A percentile compares a stretch with the other conserved stretches of the same genome.
Conservation (phyloP, 2,888 invertebrate genomes). For the Zeuzera pyrina region DNA sequence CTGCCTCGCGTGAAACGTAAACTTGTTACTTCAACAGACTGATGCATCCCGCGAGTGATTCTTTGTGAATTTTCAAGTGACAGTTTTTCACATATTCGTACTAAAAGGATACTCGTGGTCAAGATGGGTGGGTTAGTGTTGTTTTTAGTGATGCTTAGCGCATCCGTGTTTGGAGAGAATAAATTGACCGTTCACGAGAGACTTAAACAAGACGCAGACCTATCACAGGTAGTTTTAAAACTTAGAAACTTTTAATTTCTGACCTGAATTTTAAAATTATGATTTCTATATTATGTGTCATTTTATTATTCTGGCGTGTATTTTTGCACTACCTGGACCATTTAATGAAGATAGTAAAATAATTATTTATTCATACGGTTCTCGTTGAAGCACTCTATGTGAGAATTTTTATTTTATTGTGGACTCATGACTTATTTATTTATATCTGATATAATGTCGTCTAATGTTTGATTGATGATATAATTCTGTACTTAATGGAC, state of each 20-base stretch:
- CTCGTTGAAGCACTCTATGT: too few species aligned
- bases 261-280: too few species aligned
- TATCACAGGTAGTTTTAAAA: conserved; percentile 77
- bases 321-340: too few species aligned
- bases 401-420: too few species aligned
- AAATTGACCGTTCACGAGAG: conserved; percentile 75
- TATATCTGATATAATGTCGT: too few species aligned
- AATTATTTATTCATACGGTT: too few species aligned
- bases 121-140: conserved; percentile 53
- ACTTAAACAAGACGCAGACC: conserved; percentile 76
- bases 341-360: too few species aligned
- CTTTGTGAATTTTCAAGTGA: conserved; percentile 34
- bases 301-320: too few species aligned
- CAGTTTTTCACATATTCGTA: conserved; percentile 10
- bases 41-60: conserved; percentile 55
- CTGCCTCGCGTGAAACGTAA: not conserved
- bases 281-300: too few species aligned
- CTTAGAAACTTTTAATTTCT: conserved; percentile 25
- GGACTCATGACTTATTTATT: too few species aligned
- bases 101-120: conserved; percentile 32
- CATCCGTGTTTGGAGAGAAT: conserved; percentile 41
- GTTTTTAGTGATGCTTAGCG: conserved; percentile 50
- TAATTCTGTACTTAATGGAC: too few species aligned
- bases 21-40: conserved; percentile 15
- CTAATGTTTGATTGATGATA: too few species aligned